Evolutionary conservation across 1,140 invertebrate genomes (phyloP), one percentile per base, ranked within the genome.

Genomic region (Eueides isabella): DNA sequence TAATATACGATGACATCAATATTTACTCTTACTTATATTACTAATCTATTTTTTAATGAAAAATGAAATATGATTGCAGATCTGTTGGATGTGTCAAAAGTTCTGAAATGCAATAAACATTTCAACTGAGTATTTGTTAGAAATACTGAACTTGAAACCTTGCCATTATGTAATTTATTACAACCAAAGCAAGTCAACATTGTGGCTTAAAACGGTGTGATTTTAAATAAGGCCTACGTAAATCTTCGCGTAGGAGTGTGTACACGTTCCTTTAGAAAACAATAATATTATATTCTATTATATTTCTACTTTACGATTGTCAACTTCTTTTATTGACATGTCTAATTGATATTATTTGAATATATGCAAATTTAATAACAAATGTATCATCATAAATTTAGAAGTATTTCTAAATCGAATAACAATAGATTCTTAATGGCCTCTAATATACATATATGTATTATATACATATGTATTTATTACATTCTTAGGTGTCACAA

Each of bases 241-340:
- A 75, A 75, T 75, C 74, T 75, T 35, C 67, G 69, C 74, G 74
- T 75, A 30, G 74, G 74, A 33, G 74, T 75, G 55, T 75, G 74
- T 75, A 75, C 74, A 75, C 33, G 74, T 71, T 67, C 67, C 67
- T 74, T 65, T 70, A 75, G 67, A 61, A 44, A 41, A 70, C 64
- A 48, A 70, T 74, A 62, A 61, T 19, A 69, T 68, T 30, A 28
- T 63, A 70, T 74, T 74, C 66, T 71, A 31, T 74, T 74, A 72
- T 72, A 33, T 65, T 38, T 44, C n/a, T 55, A 68, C 38, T 75
- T 70, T 75, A 75, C 38, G 44, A 68, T 14, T 33, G 67, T 33
- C 11, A 1, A 63, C 62, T 30, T 64, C 26, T 55, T 67, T 68
- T 68, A 70, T 73, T 69, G 30, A 38, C 33, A 33, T 30, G 29